A percentile compares a stretch with the other conserved stretches of the same genome.
These are phyloP conservation scores for Phalacrocorax brasilianus DNA, from an alignment of 2,113 vertebrate genomes.

Conservation along the genomic window DNA sequence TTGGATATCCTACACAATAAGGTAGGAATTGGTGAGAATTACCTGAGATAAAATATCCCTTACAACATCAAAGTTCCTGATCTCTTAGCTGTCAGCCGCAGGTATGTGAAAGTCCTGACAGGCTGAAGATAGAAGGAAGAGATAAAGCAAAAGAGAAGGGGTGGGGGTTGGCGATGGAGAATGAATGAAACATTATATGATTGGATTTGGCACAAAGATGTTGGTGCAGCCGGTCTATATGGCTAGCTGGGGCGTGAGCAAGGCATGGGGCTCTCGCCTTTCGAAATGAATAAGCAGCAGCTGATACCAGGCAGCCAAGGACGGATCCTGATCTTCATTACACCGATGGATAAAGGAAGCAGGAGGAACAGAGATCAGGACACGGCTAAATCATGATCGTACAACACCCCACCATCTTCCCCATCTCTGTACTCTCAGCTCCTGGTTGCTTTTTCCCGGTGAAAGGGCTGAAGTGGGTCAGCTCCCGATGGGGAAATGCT, in stretches of 20 bases:
- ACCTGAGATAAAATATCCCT: constrained; percentile 80
- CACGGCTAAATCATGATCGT: accelerated
- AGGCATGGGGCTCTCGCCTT: constrained; percentile 10
- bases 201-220: constrained; percentile 50
- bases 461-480: not conserved
- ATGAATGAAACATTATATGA: constrained; percentile 11
- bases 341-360: not conserved
- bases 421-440: not conserved
- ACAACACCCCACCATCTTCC: not conserved
- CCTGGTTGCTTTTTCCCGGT: not conserved
- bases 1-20: constrained; percentile 78
- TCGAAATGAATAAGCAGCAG: not conserved
- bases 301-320: not conserved
- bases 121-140: constrained; percentile 74
- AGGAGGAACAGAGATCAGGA: not conserved
- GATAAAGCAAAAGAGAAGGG: constrained; percentile 72
- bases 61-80: constrained; percentile 86
- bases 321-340: not conserved
- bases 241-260: constrained; percentile 32
- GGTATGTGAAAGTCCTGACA: constrained; percentile 78
- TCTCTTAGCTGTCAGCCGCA: constrained; percentile 75
- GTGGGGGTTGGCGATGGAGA: not conserved
- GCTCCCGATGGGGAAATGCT: not conserved
- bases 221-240: constrained; percentile 19
- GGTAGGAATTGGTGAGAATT: constrained; percentile 85